Conservation (phyloP, 2,113 vertebrate species). For the Siphamia tubifer region DNA sequence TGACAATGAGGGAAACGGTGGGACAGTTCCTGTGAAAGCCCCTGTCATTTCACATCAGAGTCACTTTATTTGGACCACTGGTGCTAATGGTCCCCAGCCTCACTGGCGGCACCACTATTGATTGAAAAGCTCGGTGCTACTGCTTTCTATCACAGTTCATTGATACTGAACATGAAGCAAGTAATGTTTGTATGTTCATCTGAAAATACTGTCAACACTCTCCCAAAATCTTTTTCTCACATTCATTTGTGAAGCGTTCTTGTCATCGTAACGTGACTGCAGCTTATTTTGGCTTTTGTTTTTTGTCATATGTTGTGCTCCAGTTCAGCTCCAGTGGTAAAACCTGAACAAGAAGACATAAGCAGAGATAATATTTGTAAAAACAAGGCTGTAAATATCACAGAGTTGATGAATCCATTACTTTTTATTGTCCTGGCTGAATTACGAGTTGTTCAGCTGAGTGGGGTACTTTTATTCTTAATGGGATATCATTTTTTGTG, state of each 20-base stretch:
- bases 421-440: background rate
- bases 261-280: background rate
- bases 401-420: background rate
- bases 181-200: slow-evolving; percentile 2
- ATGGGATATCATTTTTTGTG: background rate
- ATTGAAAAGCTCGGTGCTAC: slow-evolving; percentile 36
- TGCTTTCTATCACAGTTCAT: slow-evolving; percentile 21
- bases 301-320: background rate
- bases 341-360: background rate
- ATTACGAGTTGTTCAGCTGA: background rate
- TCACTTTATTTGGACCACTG: slow-evolving; percentile 53
- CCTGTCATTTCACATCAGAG: slow-evolving; percentile 71
- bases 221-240: background rate
- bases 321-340: slow-evolving; percentile 4
- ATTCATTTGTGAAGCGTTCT: background rate
- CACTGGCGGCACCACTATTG: slow-evolving; percentile 45
- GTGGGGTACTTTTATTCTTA: background rate
- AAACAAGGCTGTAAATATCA: background rate
- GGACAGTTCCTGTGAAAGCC: slow-evolving; percentile 59
- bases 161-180: background rate
- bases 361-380: slow-evolving; percentile 4
- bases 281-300: background rate
- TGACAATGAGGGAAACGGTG: slow-evolving; percentile 45
- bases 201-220: background rate
- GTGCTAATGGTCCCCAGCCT: slow-evolving; percentile 57